These are phyloP conservation scores for Lasioglossum morio DNA, from an alignment of 2,888 invertebrate species.

Conservation along the genomic window DNA sequence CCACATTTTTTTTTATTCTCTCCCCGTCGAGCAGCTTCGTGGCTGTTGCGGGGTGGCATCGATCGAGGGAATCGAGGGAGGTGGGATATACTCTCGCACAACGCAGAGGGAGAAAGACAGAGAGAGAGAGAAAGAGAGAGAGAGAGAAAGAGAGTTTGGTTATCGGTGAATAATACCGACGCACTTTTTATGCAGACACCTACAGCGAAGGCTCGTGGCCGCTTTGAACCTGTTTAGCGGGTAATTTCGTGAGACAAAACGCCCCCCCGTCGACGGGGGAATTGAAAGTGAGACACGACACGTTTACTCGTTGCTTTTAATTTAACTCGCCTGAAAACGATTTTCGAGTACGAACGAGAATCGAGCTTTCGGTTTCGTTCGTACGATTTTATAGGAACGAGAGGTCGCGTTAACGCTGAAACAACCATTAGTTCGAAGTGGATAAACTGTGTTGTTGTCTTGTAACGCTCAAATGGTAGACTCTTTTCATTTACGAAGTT, in stretches of 20 bases:
- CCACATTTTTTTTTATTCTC: constrained; percentile 77
- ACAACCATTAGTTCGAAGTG: not conserved
- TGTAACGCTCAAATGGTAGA: not conserved
- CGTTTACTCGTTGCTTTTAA: constrained; percentile 21
- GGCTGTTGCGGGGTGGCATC: constrained; percentile 42
- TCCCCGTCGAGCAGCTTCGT: constrained; percentile 34
- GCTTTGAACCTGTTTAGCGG: constrained; percentile 51
- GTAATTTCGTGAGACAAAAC: constrained; percentile 51
- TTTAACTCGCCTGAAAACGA: not conserved
- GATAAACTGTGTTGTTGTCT: not conserved
- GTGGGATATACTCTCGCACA: not conserved
- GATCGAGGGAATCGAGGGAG: constrained; percentile 33
- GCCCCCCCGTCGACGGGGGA: constrained; percentile 11
- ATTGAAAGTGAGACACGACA: constrained; percentile 26
- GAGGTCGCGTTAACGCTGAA: not conserved
- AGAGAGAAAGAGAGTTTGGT: constrained; percentile 29
- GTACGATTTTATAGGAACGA: not conserved
- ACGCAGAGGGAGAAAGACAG: not conserved
- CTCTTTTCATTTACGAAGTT: not conserved
- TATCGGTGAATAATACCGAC: constrained; percentile 66
- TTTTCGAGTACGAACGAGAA: not conserved
- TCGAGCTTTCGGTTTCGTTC: not conserved
- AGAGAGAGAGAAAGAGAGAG: not conserved
- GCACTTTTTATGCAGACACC: constrained; percentile 55
- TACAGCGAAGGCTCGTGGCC: constrained; percentile 39